Evolutionary conservation across 2,888 invertebrate genomes (phyloP), one percentile per base, ranked within the genome.

Genomic region (Exephanes ischioxanthus): DNA sequence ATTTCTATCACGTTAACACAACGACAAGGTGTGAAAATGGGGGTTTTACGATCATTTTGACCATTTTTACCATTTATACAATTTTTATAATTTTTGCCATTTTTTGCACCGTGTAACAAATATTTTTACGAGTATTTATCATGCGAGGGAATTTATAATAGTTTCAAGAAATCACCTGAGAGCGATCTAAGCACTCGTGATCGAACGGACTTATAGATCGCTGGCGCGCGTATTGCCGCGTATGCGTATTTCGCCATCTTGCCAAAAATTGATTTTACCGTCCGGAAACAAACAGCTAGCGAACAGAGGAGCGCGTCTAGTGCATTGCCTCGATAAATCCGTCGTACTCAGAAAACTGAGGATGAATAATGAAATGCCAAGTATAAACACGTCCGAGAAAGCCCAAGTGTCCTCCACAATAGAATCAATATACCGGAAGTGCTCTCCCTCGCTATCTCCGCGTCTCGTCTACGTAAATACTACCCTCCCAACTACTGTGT

Each of bases 391-490:
- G 33, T 30, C 33, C 14, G 16, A 5, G 33, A 30, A 33, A 11
- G 45, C 33, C 61, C 33, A 30, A 61, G 61, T 61, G 14, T 33
- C 26, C 30, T 30, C 30, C 30, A 30, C 30, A 16, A 61, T 16
- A 26, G 26, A 30, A 61, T 61, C 61, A 61, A 61, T 61, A 61
- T 16, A 30, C 33, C 30, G 26, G 14, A 61, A 61, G 30, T 61
- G 26, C 16, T 30, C 9, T 53, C 53, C 61, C 26, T 58, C 61
- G 26, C 61, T 26, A 26, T 30, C 61, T 33, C 16, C 16, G 16
- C 11, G 26, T 58, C 58, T 58, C 58, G 58, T 26, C 61, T 16
- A 26, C 61, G 61, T 33, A 61, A 61, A 33, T 33, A 33, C 61
- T 26, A 6, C 30, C 30, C 2, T 61, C 16, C 14, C 61, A 30